These are phyloP conservation scores for Notarius quadriscutis DNA, from an alignment of 2,113 vertebrate species.

Conservation along the genomic window DNA sequence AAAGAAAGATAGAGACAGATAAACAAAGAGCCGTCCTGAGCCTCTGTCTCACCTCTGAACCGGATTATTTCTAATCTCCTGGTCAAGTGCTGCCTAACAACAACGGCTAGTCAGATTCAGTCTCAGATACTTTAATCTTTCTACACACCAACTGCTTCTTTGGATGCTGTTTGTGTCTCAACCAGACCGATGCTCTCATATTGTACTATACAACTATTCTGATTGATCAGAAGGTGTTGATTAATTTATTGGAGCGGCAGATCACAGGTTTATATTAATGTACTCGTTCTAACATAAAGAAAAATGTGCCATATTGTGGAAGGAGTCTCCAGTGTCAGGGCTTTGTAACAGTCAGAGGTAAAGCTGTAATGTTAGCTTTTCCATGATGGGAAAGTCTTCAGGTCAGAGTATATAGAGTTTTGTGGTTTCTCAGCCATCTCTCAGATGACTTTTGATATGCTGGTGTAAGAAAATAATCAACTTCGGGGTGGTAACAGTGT, in stretches of 20 bases:
- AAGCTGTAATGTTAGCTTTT: not conserved
- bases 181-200: not conserved
- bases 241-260: not conserved
- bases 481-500: not conserved
- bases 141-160: not conserved
- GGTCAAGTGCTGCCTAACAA: not conserved
- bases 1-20: not conserved
- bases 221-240: not conserved
- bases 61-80: slow-evolving; percentile 53
- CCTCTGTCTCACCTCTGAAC: slow-evolving; percentile 22
- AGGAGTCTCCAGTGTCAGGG: not conserved
- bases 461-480: not conserved
- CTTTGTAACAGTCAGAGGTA: not conserved
- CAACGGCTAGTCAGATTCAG: slow-evolving; percentile 2
- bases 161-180: not conserved
- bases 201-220: not conserved
- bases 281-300: not conserved
- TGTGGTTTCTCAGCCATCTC: not conserved
- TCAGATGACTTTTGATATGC: not conserved
- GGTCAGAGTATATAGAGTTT: not conserved
- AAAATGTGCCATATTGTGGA: not conserved
- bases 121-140: slow-evolving; percentile 39
- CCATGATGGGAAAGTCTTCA: not conserved
- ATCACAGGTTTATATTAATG: not conserved
- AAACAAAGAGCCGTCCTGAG: not conserved